A percentile compares a stretch with the other conserved stretches of the same genome.
phyloP scores from a whole-genome alignment of 2,113 vertebrate genomes.

The Nasalis larvatus region DNA sequence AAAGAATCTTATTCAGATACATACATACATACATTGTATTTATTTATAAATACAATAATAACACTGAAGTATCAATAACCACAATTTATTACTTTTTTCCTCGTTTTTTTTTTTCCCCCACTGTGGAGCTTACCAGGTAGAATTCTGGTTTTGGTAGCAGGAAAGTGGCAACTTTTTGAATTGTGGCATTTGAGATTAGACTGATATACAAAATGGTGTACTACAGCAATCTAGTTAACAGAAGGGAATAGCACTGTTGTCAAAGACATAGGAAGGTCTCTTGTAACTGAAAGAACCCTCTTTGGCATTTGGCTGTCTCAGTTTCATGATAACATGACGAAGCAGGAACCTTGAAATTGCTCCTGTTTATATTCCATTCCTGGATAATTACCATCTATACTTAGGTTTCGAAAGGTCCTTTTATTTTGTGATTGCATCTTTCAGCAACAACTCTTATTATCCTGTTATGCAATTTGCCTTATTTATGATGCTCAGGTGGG shows the following conservation, averaged over 20 bases:
- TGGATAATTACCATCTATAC: slow-evolving; percentile 44
- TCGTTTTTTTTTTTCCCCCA: not conserved
- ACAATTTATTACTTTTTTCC: not conserved
- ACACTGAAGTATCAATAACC: not conserved
- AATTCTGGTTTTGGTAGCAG: not conserved
- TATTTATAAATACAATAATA: no score
- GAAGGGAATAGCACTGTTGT: not conserved
- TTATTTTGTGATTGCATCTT: slow-evolving; percentile 68
- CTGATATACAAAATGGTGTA: not conserved
- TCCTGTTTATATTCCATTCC: slow-evolving; percentile 26
- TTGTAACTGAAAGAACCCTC: not conserved
- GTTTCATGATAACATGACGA: not conserved
- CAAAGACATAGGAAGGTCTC: not conserved
- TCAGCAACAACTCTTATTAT: slow-evolving; percentile 49
- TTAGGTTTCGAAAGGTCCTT: slow-evolving; percentile 53
- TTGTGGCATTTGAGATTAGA: not conserved
- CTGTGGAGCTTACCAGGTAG: not conserved
- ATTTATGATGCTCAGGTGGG: slow-evolving; percentile 55
- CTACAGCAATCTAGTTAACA: not conserved
- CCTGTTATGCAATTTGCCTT: slow-evolving; percentile 56
- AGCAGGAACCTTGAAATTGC: slow-evolving; percentile 26
- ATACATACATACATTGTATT: not conserved
- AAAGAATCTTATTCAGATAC: not conserved
- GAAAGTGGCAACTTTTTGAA: slow-evolving; percentile 45
- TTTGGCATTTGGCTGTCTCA: not conserved